Evolutionary conservation across 2,797 vertebrate species (phyloP), one percentile per base, ranked within the genome.

Genomic region (Smutsia temminckii): DNA sequence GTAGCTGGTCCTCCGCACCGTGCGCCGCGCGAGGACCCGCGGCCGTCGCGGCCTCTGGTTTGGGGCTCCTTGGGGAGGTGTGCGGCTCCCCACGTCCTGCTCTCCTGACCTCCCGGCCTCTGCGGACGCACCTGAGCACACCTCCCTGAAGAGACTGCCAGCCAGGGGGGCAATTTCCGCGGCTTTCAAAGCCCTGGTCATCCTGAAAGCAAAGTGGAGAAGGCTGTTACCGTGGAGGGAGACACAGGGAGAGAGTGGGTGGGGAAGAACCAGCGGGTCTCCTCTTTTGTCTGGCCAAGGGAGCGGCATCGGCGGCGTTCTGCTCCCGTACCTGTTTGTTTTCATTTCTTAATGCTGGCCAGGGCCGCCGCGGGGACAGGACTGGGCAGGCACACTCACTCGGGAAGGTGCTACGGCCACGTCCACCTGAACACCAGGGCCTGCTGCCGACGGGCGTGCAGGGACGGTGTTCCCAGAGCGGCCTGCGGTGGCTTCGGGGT

Each of bases 1-100:
- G 90, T 83, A 96, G 25, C 78, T 90, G 97, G 96, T 96, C 96
- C 94, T 81, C 96, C 14, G 3, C 57, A 59, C 57, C 42, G 63
- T 95, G 89, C 89, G 71, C 90, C 97, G 93, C 95, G 57, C 20
- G 81, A 87, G 86, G 64, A 97, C 94, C 91, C 3, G 8, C 5
- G 46, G 46, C 46, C 10, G 46, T 46, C 10, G 46, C 11, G 46
- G 46, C 46, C 46, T 46, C 46, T 12, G 11, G 2, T 11, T 12
- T 46, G 46, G 10, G 46, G 46, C 46, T 46, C 11, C 46, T 46
- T 46, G 46, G 46, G 46, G 46, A 6, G 1, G 32, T 17, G 32
- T 59, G 4, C 64, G 3, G 6, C 37, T 81, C n/a, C 27, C 17
- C 0, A 16, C 8, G 1, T 25, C 63, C 53, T n/a, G 37, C 25